Evolutionary conservation across 1,140 invertebrate genomes (phyloP), one percentile per base, ranked within the genome.

Genomic region (Eupristina koningsbergeri): DNA sequence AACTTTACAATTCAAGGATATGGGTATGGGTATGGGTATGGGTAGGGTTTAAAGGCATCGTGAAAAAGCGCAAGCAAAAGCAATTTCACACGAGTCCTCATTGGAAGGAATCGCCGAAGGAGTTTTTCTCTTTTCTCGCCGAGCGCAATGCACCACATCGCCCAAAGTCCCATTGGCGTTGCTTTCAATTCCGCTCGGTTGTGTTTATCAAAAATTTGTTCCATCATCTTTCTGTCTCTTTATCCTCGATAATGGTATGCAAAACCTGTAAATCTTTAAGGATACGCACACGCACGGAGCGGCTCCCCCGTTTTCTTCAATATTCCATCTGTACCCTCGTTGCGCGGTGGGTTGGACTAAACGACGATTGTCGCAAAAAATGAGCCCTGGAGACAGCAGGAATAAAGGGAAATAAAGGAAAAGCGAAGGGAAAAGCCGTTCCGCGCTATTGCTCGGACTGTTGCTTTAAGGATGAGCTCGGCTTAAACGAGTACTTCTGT

Each of bases 401-500:
- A 5, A 22, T 79, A 13, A 45, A 3, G 5, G 26, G 22, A 9
- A 45, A 9, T 0, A 78, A 64, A 64, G 67, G 58, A 80, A 45
- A 45, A 39, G 34, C 39, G 34, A 64, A 77, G 67, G 58, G 47
- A 80, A 47, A 45, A 39, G 31, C 6, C 7, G 7, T 36, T 13
- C 19, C 34, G 34, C 31, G 29, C 45, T 11, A 79, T 71, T 41
- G 67, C 67, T 71, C 9, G 36, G 36, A 41, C 34, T 19, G 50
- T 85, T 85, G 79, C 75, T 41, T 26, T 75, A 86, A 86, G 87
- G 86, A 87, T 85, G 82, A 86, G 34, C 77, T 19, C 53, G 19
- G 22, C 17, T 53, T 17, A 17, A 53, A 17, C 11, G 50, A 7
- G 11, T 17, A 53, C 50, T 53, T 17, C 7, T 53, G 17, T 53